Evolutionary conservation across 2,888 invertebrate genomes (phyloP).

Genomic region (Sphinx pinastri): DNA sequence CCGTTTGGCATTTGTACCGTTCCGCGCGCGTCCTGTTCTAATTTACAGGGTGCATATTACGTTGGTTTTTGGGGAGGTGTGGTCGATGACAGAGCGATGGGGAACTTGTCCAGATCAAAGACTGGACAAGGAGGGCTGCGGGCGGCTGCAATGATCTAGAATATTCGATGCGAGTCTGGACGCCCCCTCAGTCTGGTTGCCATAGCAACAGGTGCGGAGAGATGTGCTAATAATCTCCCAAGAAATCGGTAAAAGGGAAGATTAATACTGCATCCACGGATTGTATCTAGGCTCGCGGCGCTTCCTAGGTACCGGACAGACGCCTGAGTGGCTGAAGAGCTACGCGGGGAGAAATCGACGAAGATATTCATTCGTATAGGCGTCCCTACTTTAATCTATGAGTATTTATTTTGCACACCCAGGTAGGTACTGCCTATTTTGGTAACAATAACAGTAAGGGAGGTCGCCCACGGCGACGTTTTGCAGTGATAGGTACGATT

Average conservation of each 20-base stretch:
- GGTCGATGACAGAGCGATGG: background rate
- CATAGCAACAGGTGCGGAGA: background rate
- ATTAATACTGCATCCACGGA: conserved; percentile 3
- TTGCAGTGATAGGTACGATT: no score
- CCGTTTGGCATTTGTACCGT: background rate
- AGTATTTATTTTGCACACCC: no score
- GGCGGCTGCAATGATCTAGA: background rate
- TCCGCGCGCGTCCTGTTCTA: background rate
- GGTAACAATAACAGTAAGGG: no score
- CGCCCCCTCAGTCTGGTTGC: background rate
- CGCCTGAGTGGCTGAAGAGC: background rate
- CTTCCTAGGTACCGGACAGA: background rate
- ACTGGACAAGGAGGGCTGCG: background rate
- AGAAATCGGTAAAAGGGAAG: background rate
- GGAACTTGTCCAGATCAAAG: background rate
- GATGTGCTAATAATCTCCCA: background rate
- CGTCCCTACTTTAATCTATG: background rate
- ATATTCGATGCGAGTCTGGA: background rate
- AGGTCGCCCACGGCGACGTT: no score
- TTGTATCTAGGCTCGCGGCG: background rate
- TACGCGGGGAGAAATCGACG: no score
- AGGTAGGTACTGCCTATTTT: no score
- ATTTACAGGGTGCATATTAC: no score
- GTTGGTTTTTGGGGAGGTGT: background rate
- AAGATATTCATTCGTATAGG: background rate